phyloP scores from a whole-genome alignment of 2,888 invertebrate genomes.

The Mesoligia furuncula region DNA sequence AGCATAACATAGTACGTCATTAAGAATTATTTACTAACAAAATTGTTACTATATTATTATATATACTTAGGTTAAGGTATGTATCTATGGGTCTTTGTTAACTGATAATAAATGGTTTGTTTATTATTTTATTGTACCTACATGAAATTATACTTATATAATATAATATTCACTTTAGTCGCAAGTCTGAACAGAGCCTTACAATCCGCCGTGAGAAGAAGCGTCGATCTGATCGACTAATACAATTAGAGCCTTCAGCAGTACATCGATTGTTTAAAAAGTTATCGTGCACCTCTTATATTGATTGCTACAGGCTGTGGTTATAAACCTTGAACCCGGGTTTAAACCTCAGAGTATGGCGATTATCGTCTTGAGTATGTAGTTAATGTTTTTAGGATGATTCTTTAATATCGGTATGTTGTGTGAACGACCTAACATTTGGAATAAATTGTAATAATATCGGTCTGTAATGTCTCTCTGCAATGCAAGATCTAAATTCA shows the following conservation, averaged over 20 bases:
- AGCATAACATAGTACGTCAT: too few relatives aligned
- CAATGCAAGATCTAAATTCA: neutral
- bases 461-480: neutral
- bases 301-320: constrained; percentile 39
- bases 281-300: constrained; percentile 41
- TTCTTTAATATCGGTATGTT: constrained; percentile 34
- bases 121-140: too few relatives aligned
- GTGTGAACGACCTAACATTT: constrained; percentile 54
- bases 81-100: too few relatives aligned
- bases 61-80: too few relatives aligned
- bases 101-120: too few relatives aligned
- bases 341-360: neutral
- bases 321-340: constrained; percentile 55
- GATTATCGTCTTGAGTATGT: constrained; percentile 18
- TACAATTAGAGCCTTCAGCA: constrained; percentile 69
- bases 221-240: constrained; percentile 66
- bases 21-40: too few relatives aligned
- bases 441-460: constrained; percentile 11
- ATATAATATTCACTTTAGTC: too few relatives aligned
- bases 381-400: constrained; percentile 45
- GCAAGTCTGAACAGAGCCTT: constrained; percentile 29
- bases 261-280: constrained; percentile 61
- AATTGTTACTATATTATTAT: too few relatives aligned
- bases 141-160: too few relatives aligned
- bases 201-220: constrained; percentile 67